Evolutionary conservation across 2,797 vertebrate genomes (phyloP).

Genomic region (Schizopygopsis pylzovi): DNA sequence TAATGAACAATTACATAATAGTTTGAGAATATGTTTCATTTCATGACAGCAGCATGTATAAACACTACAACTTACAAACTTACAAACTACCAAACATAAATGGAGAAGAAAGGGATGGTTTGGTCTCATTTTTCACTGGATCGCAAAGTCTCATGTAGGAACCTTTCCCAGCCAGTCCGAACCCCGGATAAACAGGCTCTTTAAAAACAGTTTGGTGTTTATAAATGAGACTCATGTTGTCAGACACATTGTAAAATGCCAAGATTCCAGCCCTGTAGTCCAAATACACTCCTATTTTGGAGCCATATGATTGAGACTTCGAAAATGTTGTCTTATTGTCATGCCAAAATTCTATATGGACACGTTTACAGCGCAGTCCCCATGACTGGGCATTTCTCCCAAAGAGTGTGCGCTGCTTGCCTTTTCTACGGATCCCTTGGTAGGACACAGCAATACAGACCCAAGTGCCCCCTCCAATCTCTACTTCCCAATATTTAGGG

Average conservation of each 20-base stretch:
- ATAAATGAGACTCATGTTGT: slow-evolving; percentile 56
- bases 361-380: slow-evolving; percentile 21
- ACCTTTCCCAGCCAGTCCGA: slow-evolving; percentile 50
- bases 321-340: slow-evolving; percentile 4
- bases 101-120: background rate
- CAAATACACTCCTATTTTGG: slow-evolving; percentile 54
- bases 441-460: slow-evolving; percentile 57
- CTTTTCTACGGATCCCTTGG: slow-evolving; percentile 44
- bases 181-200: slow-evolving; percentile 52
- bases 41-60: background rate
- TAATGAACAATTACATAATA: background rate
- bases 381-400: slow-evolving; percentile 50
- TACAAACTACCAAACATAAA: background rate
- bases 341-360: slow-evolving; percentile 43
- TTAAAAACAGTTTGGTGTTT: slow-evolving; percentile 42
- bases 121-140: background rate
- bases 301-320: background rate
- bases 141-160: slow-evolving; percentile 33
- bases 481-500: slow-evolving; percentile 56
- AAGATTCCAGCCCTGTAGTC: slow-evolving; percentile 48
- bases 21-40: background rate
- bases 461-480: slow-evolving; percentile 29
- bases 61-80: background rate
- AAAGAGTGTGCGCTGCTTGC: slow-evolving; percentile 46
- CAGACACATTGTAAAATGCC: slow-evolving; percentile 53